Evolutionary conservation across 2,797 vertebrate species (phyloP).

Genomic region (Crocidura indochinensis): DNA sequence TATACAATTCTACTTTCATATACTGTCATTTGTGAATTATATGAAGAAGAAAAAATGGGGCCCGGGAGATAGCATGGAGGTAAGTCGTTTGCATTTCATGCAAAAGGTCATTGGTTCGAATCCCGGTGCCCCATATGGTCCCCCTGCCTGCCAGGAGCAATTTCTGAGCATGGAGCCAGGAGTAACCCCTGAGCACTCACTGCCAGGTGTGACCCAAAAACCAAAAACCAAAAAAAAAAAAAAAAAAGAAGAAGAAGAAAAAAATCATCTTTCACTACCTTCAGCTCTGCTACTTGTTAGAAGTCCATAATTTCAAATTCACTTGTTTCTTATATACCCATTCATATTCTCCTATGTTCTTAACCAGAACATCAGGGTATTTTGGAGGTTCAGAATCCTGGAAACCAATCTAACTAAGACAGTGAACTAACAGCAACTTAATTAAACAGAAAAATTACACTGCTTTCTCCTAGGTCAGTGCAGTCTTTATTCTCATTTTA

Average conservation of each 20-base stretch:
- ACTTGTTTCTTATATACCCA: neutral
- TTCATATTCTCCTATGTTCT: neutral
- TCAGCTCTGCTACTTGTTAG: neutral
- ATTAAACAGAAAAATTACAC: neutral
- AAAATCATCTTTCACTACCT: neutral
- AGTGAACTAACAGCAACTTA: neutral
- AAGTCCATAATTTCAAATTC: neutral
- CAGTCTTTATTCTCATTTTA: neutral
- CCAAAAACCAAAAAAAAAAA: too few relatives aligned
- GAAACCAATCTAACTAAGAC: neutral
- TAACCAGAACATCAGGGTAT: neutral
- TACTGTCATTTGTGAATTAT: neutral
- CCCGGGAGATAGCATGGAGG: too few relatives aligned
- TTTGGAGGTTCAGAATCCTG: neutral
- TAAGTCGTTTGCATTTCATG: too few relatives aligned
- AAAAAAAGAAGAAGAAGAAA: neutral
- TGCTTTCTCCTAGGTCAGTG: neutral
- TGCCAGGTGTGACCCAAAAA: too few relatives aligned
- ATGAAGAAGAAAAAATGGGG: neutral
- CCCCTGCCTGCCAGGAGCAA: too few relatives aligned
- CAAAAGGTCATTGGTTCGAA: too few relatives aligned
- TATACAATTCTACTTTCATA: slow-evolving; percentile 2
- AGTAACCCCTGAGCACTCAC: too few relatives aligned
- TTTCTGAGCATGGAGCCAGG: too few relatives aligned
- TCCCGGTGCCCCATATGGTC: too few relatives aligned